A percentile compares a stretch with the other conserved stretches of the same genome.
Conservation (phyloP, 2,113 vertebrate genomes). For the Redunca redunca region DNA sequence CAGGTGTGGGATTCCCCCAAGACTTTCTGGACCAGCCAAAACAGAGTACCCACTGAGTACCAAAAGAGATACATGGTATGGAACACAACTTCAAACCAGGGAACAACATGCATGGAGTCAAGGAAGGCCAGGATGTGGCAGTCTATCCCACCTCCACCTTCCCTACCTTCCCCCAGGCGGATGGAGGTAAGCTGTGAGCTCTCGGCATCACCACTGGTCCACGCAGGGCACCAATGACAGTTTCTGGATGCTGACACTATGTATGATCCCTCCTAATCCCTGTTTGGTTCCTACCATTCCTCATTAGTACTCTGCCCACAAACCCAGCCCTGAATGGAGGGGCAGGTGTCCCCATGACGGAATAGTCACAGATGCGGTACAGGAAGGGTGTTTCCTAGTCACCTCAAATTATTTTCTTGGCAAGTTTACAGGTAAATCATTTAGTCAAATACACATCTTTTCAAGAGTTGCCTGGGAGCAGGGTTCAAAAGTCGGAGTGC, state of each 20-base stretch:
- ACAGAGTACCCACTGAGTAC: background rate
- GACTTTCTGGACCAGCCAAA: background rate
- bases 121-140: background rate
- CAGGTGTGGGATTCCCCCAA: background rate
- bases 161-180: background rate
- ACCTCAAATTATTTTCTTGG: slow-evolving; percentile 58
- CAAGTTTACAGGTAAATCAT: slow-evolving; percentile 59
- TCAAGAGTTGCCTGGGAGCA: slow-evolving; percentile 49
- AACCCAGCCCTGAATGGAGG: slow-evolving; percentile 64
- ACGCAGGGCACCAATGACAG: background rate
- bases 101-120: background rate
- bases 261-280: slow-evolving; percentile 64
- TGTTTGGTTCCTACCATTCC: slow-evolving; percentile 72
- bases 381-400: slow-evolving; percentile 56
- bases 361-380: slow-evolving; percentile 68
- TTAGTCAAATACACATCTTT: slow-evolving; percentile 43
- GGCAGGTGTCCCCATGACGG: slow-evolving; percentile 68
- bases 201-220: background rate
- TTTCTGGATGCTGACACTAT: background rate
- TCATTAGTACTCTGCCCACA: slow-evolving; percentile 74
- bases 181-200: background rate
- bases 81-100: background rate
- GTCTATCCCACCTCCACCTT: rapidly evolving
- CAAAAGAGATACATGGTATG: rapidly evolving
- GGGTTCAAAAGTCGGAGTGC: background rate